A percentile compares a stretch with the other conserved stretches of the same genome.
These are phyloP conservation scores for Uropetala carovei DNA, from an alignment of 2,888 invertebrate genomes.

Conservation along the genomic window DNA sequence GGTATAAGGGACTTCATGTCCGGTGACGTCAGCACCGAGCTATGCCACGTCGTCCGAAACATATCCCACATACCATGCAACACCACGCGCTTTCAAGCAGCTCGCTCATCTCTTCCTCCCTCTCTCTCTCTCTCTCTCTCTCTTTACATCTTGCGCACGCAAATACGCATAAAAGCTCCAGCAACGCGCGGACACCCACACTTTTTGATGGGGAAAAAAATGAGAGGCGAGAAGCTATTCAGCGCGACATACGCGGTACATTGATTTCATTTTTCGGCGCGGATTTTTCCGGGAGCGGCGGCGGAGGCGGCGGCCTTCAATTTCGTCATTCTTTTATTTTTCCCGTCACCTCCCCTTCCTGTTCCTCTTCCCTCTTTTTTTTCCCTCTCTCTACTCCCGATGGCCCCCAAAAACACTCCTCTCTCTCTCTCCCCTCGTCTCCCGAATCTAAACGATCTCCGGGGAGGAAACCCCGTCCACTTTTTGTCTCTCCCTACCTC, in stretches of 20 bases:
- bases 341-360: neutral
- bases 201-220: neutral
- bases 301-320: neutral
- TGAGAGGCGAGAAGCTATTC: too few relatives aligned
- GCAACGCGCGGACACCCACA: neutral
- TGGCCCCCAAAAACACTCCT: neutral
- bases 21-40: constrained; percentile 47
- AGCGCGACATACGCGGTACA: neutral
- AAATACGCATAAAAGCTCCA: neutral
- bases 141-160: too few relatives aligned
- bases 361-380: too few relatives aligned
- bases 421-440: neutral
- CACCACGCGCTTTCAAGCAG: neutral
- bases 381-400: too few relatives aligned
- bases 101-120: neutral
- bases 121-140: neutral
- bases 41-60: constrained; percentile 39
- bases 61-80: constrained; percentile 49
- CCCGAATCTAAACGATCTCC: constrained; percentile 5
- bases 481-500: too few relatives aligned
- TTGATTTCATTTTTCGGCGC: constrained; percentile 4
- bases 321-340: constrained; percentile 15
- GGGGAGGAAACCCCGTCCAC: neutral
- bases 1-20: neutral
- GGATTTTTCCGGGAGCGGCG: constrained; percentile 30